Evolutionary conservation across 2,113 vertebrate genomes (phyloP).

Genomic region (Tychaedon coryphoeus): DNA sequence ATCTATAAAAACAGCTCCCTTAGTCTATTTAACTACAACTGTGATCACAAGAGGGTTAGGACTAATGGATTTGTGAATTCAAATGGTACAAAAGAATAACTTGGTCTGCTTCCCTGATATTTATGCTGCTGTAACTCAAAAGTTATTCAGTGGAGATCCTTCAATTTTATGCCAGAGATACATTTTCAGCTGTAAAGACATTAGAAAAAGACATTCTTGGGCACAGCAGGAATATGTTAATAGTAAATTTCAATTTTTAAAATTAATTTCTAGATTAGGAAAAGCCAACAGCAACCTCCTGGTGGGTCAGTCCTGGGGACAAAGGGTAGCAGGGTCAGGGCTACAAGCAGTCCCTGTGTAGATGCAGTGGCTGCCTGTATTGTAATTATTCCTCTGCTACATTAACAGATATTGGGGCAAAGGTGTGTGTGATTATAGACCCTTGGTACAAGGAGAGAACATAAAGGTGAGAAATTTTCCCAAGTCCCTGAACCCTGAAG

Average conservation of each 20-base stretch:
- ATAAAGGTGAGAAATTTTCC: background rate
- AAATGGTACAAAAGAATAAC: background rate
- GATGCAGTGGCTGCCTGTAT: background rate
- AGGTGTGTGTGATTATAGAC: background rate
- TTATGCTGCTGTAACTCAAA: background rate
- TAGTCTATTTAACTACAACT: background rate
- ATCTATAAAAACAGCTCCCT: background rate
- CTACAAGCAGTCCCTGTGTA: rapidly evolving
- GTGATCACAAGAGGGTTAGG: background rate
- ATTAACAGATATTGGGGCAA: background rate
- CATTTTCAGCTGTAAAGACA: background rate
- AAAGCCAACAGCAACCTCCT: background rate
- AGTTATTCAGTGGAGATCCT: background rate
- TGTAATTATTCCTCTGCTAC: background rate
- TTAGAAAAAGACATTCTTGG: background rate
- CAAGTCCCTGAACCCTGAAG: background rate
- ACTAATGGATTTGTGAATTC: background rate
- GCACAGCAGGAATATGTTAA: background rate
- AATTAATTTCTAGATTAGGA: background rate
- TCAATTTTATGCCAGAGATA: background rate
- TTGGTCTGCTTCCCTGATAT: background rate
- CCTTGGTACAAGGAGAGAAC: background rate
- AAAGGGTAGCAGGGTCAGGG: background rate
- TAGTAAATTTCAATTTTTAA: background rate
- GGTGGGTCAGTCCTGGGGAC: background rate